Evolutionary conservation across 1,140 invertebrate genomes (phyloP).

Genomic region (Macrobrachium nipponense): DNA sequence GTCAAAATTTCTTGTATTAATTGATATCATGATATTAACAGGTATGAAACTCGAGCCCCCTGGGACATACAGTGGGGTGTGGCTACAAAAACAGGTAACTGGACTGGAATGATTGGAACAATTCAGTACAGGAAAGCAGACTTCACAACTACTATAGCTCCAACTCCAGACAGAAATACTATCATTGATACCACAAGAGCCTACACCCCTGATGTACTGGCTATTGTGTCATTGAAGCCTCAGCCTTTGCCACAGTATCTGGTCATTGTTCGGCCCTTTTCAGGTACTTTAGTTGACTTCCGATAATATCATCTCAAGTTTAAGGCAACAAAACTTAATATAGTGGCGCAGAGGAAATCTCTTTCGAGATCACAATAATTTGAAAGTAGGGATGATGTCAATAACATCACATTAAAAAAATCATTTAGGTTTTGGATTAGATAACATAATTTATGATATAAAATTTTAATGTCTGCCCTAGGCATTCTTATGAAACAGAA

Average conservation of each 20-base stretch:
- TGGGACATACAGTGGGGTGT: slow-evolving; percentile 32
- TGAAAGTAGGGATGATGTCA: too few species aligned
- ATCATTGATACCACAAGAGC: slow-evolving; percentile 12
- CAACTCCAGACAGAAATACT: slow-evolving; percentile 7
- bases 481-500: too few species aligned
- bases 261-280: slow-evolving; percentile 23
- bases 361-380: too few species aligned
- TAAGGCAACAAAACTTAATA: too few species aligned
- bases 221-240: slow-evolving; percentile 11
- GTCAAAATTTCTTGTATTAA: too few species aligned
- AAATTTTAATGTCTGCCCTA: too few species aligned
- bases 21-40: not conserved
- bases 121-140: slow-evolving; percentile 32
- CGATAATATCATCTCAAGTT: too few species aligned
- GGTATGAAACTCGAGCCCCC: slow-evolving; percentile 16
- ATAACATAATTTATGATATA: too few species aligned
- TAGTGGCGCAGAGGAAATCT: too few species aligned
- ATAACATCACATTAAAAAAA: too few species aligned
- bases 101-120: slow-evolving; percentile 27
- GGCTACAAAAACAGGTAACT: not conserved
- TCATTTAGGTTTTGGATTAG: too few species aligned
- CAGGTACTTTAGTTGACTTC: not conserved
- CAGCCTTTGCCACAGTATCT: not conserved
- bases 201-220: slow-evolving; percentile 15
- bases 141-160: slow-evolving; percentile 3